Percentiles rank a stretch among this genome's conserved stretches.
These are phyloP conservation scores for Diadegma fenestrale DNA, from an alignment of 2,888 invertebrate genomes.

Conservation along the genomic window DNA sequence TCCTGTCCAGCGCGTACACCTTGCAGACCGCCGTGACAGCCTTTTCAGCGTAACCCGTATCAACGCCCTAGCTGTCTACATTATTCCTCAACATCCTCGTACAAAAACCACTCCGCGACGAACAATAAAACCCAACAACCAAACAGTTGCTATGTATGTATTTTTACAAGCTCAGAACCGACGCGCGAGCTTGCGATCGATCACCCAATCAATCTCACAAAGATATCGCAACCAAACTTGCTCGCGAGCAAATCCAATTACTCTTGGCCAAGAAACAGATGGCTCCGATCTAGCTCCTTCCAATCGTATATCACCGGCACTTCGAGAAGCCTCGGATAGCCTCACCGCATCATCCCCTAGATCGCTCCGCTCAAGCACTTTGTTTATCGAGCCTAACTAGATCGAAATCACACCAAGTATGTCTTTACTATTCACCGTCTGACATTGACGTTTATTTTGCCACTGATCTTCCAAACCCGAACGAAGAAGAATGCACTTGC, in stretches of 20 bases:
- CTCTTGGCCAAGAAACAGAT: background rate
- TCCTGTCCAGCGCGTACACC: conserved; percentile 84
- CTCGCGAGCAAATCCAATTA: background rate
- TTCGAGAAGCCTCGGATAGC: background rate
- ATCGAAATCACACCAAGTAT: background rate
- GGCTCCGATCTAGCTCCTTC: background rate
- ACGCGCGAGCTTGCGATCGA: background rate
- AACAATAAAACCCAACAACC: conserved; percentile 16
- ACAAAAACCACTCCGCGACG: background rate
- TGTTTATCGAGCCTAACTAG: background rate
- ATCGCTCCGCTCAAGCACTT: background rate
- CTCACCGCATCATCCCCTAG: background rate
- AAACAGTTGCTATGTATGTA: background rate
- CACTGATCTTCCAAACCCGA: background rate
- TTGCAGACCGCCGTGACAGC: conserved; percentile 82
- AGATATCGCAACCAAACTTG: background rate
- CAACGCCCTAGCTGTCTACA: conserved; percentile 83
- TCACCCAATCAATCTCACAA: background rate
- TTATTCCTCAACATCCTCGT: conserved; percentile 69
- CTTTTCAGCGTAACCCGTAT: conserved; percentile 76
- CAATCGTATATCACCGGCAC: background rate
- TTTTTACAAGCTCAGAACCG: background rate
- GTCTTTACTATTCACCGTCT: background rate
- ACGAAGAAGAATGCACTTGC: background rate
- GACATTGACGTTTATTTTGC: background rate